Conservation (phyloP, 2,888 invertebrate genomes). For the Pachycephus smyrnensis region DNA sequence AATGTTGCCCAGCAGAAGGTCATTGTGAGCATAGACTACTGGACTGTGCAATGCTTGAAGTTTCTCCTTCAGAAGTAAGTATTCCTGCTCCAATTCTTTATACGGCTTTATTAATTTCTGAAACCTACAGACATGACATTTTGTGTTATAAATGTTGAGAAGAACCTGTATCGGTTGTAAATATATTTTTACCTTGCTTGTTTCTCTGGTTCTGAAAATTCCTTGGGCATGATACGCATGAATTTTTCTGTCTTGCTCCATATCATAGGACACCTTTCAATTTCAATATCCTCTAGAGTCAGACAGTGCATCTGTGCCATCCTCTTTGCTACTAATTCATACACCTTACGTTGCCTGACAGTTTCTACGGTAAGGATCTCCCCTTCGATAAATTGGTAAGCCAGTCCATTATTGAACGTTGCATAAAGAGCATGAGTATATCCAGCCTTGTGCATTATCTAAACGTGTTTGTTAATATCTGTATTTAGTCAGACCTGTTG, state of each 20-base stretch:
- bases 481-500: not conserved
- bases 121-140: slow-evolving; percentile 71
- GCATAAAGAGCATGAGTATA: slow-evolving; percentile 90
- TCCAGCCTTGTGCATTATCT: slow-evolving; percentile 78
- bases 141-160: slow-evolving; percentile 16
- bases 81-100: slow-evolving; percentile 77
- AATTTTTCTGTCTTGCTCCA: slow-evolving; percentile 85
- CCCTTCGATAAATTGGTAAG: slow-evolving; percentile 90
- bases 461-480: slow-evolving; percentile 23
- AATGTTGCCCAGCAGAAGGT: slow-evolving; percentile 94
- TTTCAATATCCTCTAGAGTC: slow-evolving; percentile 59
- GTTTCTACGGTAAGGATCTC: slow-evolving; percentile 77
- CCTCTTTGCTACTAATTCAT: slow-evolving; percentile 80
- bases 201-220: slow-evolving; percentile 75
- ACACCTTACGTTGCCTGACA: slow-evolving; percentile 76
- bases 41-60: slow-evolving; percentile 78
- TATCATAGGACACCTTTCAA: slow-evolving; percentile 73
- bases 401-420: slow-evolving; percentile 92
- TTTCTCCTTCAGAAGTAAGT: slow-evolving; percentile 74
- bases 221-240: slow-evolving; percentile 78
- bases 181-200: slow-evolving; percentile 75
- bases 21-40: slow-evolving; percentile 96
- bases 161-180: slow-evolving; percentile 10
- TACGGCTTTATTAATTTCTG: slow-evolving; percentile 76
- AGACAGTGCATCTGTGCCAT: slow-evolving; percentile 88